Base-by-base conservation (phyloP, 2,113 vertebrate species). In the Pongo pygmaeus region DNA sequence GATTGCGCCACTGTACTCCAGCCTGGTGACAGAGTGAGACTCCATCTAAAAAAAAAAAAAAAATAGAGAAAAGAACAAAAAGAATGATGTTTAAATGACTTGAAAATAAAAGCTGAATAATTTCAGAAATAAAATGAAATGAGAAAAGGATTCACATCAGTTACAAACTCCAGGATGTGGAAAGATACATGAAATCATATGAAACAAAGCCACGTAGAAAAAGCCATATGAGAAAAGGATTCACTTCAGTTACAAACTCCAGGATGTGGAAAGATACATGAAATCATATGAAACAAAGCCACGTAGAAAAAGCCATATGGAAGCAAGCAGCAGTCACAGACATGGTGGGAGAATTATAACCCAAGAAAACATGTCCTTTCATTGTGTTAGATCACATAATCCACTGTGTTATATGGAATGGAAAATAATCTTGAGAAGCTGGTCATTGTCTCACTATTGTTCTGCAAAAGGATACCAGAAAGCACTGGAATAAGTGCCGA, bases 101-200 rank as follows among this genome's bases (percentile, higher is more conserved):
- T 93, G 67, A 70, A 81, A 96, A 83, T 87, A 86, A 90, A 83
- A 90, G 25, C 77, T 70, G 23, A 38, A 50, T 84, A 38, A 79
- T 81, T 84, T 95, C 83, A 80, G 69, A 91, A 35, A 8, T 10
- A 67, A 57, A 50, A n/a, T 70, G 13, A 92, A 89, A 48, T 80
- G 17, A 77, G 12, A 67, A 55, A 93, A 92, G 16, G 55, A 84
- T 88, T 84, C 79, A 92, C 5, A n/a, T 18, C 61, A 43, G 27
- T 67, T 38, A 43, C 57, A 91, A 59, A 84, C 75, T 80, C 50
- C 32, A 59, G 50, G 43, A 75, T 48, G 11, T 50, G 11, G 77
- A 61, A 46, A 85, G 72, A 72, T 64, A 48, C 4, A 81, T 32
- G 50, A 50, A 78, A 35, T 10, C 70, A 67, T 30, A 30, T 52